Conservation (phyloP, 2,113 vertebrate species). For the Isichthys henryi region DNA sequence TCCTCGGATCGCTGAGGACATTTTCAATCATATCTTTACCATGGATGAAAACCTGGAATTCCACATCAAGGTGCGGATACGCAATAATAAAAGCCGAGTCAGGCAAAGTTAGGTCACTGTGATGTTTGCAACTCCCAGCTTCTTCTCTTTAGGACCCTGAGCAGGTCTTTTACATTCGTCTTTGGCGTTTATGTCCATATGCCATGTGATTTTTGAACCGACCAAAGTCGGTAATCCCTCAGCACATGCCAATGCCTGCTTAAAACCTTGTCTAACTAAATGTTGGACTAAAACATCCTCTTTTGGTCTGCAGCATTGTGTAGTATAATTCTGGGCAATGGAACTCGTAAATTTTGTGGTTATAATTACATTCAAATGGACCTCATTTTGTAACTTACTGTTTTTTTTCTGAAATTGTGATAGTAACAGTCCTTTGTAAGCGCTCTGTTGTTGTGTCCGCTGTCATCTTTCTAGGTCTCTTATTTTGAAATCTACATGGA, state of each 20-base stretch:
- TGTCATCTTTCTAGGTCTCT: conserved; percentile 68
- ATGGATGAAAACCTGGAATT: conserved; percentile 94
- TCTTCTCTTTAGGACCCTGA: neutral
- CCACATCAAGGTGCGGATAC: conserved; percentile 76
- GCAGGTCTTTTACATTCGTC: neutral
- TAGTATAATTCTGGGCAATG: neutral
- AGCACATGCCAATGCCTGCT: neutral
- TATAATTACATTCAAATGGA: neutral
- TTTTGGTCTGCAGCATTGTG: neutral
- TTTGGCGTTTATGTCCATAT: neutral
- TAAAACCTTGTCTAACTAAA: neutral
- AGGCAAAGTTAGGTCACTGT: neutral
- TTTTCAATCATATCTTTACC: conserved; percentile 89
- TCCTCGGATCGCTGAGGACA: conserved; percentile 83
- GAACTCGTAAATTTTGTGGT: neutral
- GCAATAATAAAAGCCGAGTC: too few relatives aligned
- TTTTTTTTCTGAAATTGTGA: neutral
- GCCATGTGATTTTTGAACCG: neutral
- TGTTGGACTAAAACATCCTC: neutral
- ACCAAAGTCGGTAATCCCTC: neutral
- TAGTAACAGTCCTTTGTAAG: neutral
- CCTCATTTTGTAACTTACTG: neutral
- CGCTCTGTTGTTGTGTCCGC: neutral
- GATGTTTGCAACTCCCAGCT: neutral
- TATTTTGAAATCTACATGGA: conserved; percentile 98